Percentiles rank a stretch among this genome's conserved stretches.
Evolutionary conservation across 1,140 invertebrate species (phyloP).

Genomic region (Brachionus rubens): DNA sequence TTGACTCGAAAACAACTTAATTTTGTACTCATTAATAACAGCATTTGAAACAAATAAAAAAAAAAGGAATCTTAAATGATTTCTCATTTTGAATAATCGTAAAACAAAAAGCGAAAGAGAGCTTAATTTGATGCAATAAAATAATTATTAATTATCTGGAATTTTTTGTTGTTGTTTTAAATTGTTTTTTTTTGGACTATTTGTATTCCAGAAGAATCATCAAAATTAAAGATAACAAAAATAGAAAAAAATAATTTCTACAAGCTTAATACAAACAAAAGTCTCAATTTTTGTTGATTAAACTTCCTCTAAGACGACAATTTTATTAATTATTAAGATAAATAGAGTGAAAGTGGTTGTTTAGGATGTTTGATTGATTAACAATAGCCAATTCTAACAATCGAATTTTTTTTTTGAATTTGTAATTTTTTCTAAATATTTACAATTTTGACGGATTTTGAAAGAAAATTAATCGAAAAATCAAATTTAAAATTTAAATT

Average conservation of each 20-base stretch:
- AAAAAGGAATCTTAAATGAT: constrained; percentile 10
- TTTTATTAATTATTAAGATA: too few relatives aligned
- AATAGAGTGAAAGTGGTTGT: too few relatives aligned
- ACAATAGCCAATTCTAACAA: constrained; percentile 16
- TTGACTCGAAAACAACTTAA: too few relatives aligned
- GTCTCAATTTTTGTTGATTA: constrained; percentile 8
- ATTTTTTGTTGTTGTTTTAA: not conserved
- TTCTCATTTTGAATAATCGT: not conserved
- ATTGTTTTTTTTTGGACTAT: constrained; percentile 6
- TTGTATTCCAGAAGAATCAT: not conserved
- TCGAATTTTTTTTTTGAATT: constrained; percentile 1
- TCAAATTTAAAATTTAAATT: not conserved
- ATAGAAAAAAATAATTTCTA: not conserved
- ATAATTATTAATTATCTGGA: constrained; percentile 42
- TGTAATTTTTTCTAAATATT: not conserved
- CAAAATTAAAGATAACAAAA: not conserved
- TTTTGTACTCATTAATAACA: too few relatives aligned
- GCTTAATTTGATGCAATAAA: constrained; percentile 40
- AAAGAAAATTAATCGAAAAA: not conserved
- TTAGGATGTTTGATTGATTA: constrained; percentile 8
- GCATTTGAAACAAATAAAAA: not conserved
- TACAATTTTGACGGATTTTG: constrained; percentile 3
- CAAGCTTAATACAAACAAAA: not conserved
- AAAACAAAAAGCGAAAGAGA: not conserved
- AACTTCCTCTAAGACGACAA: constrained; percentile 28